Conservation (phyloP, 2,888 invertebrate genomes). For the Frankliniella intonsa region DNA sequence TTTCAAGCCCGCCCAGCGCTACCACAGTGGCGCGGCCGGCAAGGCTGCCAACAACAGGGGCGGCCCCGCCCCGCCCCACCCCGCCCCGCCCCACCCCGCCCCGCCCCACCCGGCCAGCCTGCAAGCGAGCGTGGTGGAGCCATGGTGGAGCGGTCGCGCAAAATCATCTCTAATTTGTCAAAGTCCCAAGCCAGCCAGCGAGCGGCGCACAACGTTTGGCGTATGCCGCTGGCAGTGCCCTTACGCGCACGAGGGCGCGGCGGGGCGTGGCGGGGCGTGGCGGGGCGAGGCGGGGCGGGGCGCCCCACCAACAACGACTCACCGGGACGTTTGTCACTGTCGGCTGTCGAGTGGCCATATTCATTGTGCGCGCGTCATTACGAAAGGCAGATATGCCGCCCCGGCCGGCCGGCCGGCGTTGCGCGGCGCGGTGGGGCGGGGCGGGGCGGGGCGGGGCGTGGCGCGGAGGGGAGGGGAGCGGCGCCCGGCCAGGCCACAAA, state of each 20-base stretch:
- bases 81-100: background rate
- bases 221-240: too few species aligned
- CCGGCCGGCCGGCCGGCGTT: background rate
- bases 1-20: background rate
- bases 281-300: background rate
- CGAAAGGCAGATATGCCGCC: background rate
- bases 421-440: background rate
- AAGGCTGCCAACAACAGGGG: background rate
- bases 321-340: constrained; percentile 1
- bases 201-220: background rate
- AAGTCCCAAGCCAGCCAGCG: background rate
- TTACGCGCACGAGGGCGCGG: background rate
- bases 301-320: background rate
- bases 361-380: background rate
- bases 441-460: background rate
- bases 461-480: background rate
- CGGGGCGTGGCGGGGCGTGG: background rate
- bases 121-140: background rate
- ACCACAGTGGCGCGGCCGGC: background rate
- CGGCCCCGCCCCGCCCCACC: background rate
- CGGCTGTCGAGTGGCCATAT: background rate
- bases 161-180: constrained; percentile 24
- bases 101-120: background rate
- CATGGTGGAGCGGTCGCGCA: background rate
- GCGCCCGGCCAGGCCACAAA: too few species aligned